Evolutionary conservation across 2,888 invertebrate species (phyloP).

Genomic region (Poecilus cupreus): DNA sequence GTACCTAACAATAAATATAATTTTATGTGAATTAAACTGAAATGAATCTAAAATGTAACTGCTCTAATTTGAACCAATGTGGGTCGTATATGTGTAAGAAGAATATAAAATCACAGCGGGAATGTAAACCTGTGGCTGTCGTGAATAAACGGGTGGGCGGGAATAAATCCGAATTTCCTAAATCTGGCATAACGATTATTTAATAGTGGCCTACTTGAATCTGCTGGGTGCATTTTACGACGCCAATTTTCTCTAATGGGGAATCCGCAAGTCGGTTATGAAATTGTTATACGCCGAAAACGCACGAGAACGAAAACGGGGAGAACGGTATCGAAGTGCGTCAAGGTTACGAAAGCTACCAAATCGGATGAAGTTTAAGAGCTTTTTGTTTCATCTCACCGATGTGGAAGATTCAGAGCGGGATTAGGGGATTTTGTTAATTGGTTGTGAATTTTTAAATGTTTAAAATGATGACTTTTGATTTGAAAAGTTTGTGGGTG

Average conservation of each 20-base stretch:
- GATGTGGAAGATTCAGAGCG: not conserved
- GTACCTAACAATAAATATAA: not conserved
- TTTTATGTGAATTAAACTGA: not conserved
- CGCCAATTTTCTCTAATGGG: slow-evolving; percentile 41
- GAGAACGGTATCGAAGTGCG: not conserved
- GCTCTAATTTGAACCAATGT: not conserved
- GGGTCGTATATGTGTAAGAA: not conserved
- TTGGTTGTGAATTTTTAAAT: slow-evolving; percentile 8
- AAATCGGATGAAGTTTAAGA: not conserved
- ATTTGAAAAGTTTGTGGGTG: slow-evolving; percentile 12
- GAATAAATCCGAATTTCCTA: slow-evolving; percentile 42
- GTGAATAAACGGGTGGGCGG: not conserved
- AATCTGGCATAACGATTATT: slow-evolving; percentile 45
- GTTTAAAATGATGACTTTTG: slow-evolving; percentile 1
- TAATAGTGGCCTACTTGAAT: slow-evolving; percentile 39
- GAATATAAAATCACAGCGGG: not conserved
- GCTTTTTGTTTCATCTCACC: not conserved
- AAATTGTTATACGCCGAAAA: slow-evolving; percentile 43
- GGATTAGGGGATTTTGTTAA: not conserved
- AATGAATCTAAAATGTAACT: not conserved
- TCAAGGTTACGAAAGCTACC: not conserved
- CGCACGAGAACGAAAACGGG: not conserved
- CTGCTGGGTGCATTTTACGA: slow-evolving; percentile 37
- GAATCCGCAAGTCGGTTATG: slow-evolving; percentile 16
- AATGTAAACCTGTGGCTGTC: slow-evolving; percentile 2